These are phyloP conservation scores for Drosophila nannoptera DNA, from an alignment of 1,140 invertebrate species.

Conservation along the genomic window DNA sequence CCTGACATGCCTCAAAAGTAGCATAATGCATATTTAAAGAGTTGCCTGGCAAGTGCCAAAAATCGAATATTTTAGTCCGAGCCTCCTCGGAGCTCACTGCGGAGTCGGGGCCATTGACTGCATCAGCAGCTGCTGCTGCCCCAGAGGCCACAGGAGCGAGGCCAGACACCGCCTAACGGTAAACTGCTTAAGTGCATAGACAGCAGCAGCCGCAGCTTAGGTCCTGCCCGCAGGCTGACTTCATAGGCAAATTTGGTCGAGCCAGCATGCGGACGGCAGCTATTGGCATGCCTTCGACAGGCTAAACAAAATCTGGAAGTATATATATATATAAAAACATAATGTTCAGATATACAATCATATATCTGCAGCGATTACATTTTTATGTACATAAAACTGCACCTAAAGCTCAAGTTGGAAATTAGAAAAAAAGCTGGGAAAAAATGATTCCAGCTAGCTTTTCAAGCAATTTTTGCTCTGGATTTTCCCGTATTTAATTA, in stretches of 20 bases:
- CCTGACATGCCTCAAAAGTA: conserved; percentile 57
- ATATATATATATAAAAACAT: too few relatives aligned
- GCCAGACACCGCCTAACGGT: conserved; percentile 5
- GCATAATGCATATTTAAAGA: conserved; percentile 76
- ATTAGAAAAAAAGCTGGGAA: too few relatives aligned
- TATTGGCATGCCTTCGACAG: too few relatives aligned
- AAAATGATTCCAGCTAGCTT: too few relatives aligned
- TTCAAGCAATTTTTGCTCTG: too few relatives aligned
- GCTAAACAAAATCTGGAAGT: too few relatives aligned
- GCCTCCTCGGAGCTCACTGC: conserved; percentile 17
- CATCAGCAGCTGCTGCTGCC: conserved; percentile 18
- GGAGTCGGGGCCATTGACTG: conserved; percentile 25
- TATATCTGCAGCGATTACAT: too few relatives aligned
- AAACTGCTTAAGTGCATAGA: conserved; percentile 38
- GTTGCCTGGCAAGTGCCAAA: conserved; percentile 72
- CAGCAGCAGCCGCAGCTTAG: conserved; percentile 3
- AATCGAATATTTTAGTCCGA: conserved; percentile 73
- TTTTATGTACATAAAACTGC: too few relatives aligned
- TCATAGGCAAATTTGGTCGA: conserved; percentile 2
- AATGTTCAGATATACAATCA: too few relatives aligned
- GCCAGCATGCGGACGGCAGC: too few relatives aligned
- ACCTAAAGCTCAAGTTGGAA: too few relatives aligned
- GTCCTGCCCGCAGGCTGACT: neutral
- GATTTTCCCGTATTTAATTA: too few relatives aligned
- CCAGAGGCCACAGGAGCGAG: conserved; percentile 4